Evolutionary conservation across 1,140 invertebrate genomes (phyloP), one percentile per base, ranked within the genome.

Genomic region (Andrena cerasifolii): DNA sequence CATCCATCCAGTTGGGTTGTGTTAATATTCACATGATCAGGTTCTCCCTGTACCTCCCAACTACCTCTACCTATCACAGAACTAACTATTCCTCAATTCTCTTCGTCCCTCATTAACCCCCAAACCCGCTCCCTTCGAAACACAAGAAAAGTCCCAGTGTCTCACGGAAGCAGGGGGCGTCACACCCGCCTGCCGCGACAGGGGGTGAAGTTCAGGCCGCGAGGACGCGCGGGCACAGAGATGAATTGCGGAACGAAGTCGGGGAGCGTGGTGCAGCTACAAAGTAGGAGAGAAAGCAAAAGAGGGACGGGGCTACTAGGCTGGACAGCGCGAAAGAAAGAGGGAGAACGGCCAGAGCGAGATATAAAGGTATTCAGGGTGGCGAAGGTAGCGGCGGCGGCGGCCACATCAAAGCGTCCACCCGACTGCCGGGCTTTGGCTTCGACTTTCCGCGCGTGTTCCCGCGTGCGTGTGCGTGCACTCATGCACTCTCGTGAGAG

Each of bases 391-490:
- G 84, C 80, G 63, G 78, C 71, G 72, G 63, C 66, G 80, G 84
- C 88, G 89, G 89, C 87, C 88, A 90, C 88, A 89, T 90, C 89
- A 90, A 90, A 90, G 89, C 80, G 75, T 68, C 71, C 78, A 86
- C 84, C 36, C 87, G 87, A 88, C 86, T 89, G 86, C 79, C 58
- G 87, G 83, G 83, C 89, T 89, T 88, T 78, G 80, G 70, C 77
- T 79, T 67, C 62, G 77, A 70, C 76, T 79, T 78, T 80, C 76
- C 78, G 78, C 78, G 74, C 80, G 80, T 78, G 65, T 82, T 66
- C 73, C 59, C 49, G 66, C 31, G 54, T 82, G 62, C 75, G 75
- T 79, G 73, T 75, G 71, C 76, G 67, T 68, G 79, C 79, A 65
- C 53, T 66, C 51, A 61, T 59, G 66, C 74, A 77, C 74, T 40